Evolutionary conservation across 2,888 invertebrate genomes (phyloP).

Genomic region (Euplexia lucipara): DNA sequence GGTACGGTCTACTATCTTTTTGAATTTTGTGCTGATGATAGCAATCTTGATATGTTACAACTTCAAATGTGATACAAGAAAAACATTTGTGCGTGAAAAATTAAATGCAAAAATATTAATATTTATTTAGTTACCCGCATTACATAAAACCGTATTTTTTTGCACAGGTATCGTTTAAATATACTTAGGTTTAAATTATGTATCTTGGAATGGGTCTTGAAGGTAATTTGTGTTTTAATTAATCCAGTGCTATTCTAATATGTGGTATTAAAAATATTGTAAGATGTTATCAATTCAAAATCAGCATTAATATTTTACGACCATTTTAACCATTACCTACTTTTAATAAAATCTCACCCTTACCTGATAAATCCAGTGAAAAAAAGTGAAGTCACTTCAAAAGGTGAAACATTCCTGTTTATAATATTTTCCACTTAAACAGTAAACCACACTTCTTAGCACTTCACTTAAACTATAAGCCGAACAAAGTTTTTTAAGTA

Average conservation of each 20-base stretch:
- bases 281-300: not conserved
- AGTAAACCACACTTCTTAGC: conserved; percentile 61
- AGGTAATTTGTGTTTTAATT: not conserved
- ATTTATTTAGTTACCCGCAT: too few species aligned
- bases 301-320: not conserved
- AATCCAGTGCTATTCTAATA: not conserved
- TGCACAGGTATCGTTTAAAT: too few species aligned
- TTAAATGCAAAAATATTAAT: too few species aligned
- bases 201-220: too few species aligned
- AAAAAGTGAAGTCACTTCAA: conserved; percentile 48
- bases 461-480: conserved; percentile 65
- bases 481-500: conserved; percentile 61
- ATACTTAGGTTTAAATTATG: too few species aligned
- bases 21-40: too few species aligned
- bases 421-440: conserved; percentile 58
- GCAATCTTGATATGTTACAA: too few species aligned
- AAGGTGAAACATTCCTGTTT: conserved; percentile 57
- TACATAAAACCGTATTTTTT: too few species aligned
- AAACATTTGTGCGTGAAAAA: too few species aligned
- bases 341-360: conserved; percentile 30
- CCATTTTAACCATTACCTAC: not conserved
- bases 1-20: too few species aligned
- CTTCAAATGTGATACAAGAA: too few species aligned
- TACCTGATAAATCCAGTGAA: conserved; percentile 64
- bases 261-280: not conserved